Conservation (phyloP, 2,797 vertebrate genomes). For the Chelonia mydas region DNA sequence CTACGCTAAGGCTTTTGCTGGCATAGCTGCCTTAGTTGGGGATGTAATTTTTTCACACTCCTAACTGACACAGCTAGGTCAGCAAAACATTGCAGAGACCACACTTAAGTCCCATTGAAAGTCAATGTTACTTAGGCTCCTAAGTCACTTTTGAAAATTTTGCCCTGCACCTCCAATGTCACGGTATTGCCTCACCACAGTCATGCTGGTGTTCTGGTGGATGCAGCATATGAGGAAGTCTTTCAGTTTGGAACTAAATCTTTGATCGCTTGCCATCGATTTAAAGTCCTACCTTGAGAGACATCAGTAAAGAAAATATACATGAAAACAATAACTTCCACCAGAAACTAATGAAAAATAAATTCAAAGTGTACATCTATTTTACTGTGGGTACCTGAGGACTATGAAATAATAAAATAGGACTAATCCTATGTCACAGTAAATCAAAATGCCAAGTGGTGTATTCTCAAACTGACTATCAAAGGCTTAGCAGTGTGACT, state of each 20-base stretch:
- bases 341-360: not conserved
- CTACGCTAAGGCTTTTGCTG: not conserved
- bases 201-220: not conserved
- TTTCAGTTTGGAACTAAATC: not conserved
- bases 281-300: not conserved
- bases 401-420: not conserved
- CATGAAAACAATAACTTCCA: not conserved
- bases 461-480: not conserved
- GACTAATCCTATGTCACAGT: not conserved
- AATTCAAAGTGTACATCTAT: not conserved
- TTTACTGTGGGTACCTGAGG: not conserved
- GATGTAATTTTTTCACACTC: not conserved
- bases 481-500: not conserved
- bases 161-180: not conserved
- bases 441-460: constrained; percentile 18
- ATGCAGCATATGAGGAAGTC: not conserved
- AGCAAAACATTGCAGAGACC: not conserved
- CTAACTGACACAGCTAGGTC: not conserved
- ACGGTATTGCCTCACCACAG: not conserved
- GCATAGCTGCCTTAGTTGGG: not conserved
- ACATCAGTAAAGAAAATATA: not conserved
- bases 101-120: not conserved
- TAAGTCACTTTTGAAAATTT: constrained; percentile 12
- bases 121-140: accelerated
- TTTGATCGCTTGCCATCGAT: not conserved